Evolutionary conservation across 2,113 vertebrate species (phyloP), one percentile per base, ranked within the genome.

Genomic region (Antennarius striatus): DNA sequence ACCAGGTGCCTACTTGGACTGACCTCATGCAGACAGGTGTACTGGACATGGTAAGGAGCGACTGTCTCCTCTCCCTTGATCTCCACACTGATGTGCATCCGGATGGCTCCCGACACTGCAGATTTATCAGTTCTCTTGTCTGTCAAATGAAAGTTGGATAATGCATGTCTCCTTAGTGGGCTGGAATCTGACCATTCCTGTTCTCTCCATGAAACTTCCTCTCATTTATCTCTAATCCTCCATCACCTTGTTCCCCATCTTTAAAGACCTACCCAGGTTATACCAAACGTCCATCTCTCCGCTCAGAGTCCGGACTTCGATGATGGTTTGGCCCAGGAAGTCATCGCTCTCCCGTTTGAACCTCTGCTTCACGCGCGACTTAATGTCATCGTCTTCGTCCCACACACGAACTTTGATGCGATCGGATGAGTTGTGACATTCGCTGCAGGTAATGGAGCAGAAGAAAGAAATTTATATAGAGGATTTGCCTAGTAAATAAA

Each of bases 241-340:
- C 15, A 6, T 30, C 1, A 1, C 52, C 52, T 55, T 62, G n/a
- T n/a, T n/a, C n/a, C n/a, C n/a, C n/a, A n/a, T n/a, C 64, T 49
- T 3, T 22, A 22, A 22, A 22, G 22, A 67, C 95, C 92, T 82
- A 99, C 97, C 97, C 7, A 99, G 91, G 84, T 98, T 99, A 91
- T 99, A 99, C 97, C 97, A 99, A 61, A 99, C 97, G 6, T 99
- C 97, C 97, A 99, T 99, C 90, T 99, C 97, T 61, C 97, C 97
- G 0, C 97, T 98, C 73, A 99, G 94, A 0, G 97, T 99, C 75
- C 97, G 94, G 50, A 99, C 97, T 87, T 99, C 97, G 1, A 99
- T 99, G 90, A 99, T 99, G 0, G 97, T 99, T 85, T 99, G 97
- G 10, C 97, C 97, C 73, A 99, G 84, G 80, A 99, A 99, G 80